Evolutionary conservation across 2,797 vertebrate species (phyloP), one percentile per base, ranked within the genome.

Genomic region (Xyrichtys novacula): DNA sequence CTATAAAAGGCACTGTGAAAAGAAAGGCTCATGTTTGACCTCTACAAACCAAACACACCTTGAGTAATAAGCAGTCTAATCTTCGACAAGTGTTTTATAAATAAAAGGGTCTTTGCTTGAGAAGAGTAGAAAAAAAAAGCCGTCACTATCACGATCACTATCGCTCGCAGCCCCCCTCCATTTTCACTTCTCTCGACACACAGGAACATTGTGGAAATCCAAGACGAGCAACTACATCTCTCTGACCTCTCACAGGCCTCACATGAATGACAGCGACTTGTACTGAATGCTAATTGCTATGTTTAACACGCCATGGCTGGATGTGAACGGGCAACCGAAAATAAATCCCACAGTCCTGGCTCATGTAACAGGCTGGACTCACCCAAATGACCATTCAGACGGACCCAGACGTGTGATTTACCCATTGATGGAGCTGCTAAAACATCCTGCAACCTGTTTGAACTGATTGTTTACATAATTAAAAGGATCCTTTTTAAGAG

Each of bases 351-450:
- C 52, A 52, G 66, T 61, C 59, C 28, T 25, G 43, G 67, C 64
- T 80, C 48, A 1, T 52, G 64, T 71, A 56, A 63, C 67, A 0
- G 36, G 31, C 60, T 59, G 26, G 50, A 71, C 49, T 28, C 29
- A 22, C 62, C 55, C 38, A 42, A 42, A 29, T 10, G 38, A 34
- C 19, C 2, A 17, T 69, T 59, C 6, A 47, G 62, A 66, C 5
- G 22, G 23, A 49, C 47, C 52, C 23, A 42, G 44, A 50, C 34
- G 32, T 3, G 29, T 17, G 29, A 46, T 36, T 5, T 86, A 23
- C 92, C 93, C 94, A 93, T 92, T 93, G 94, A 93, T 93, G 95
- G 94, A 96, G 95, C 94, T 88, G 88, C 91, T 88, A 28, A 85
- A 52, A 46, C 84, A 14, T 89, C 88, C 90, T 76, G 88, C 61